Conservation (phyloP, 2,113 vertebrate species). For the Mobula birostris region DNA sequence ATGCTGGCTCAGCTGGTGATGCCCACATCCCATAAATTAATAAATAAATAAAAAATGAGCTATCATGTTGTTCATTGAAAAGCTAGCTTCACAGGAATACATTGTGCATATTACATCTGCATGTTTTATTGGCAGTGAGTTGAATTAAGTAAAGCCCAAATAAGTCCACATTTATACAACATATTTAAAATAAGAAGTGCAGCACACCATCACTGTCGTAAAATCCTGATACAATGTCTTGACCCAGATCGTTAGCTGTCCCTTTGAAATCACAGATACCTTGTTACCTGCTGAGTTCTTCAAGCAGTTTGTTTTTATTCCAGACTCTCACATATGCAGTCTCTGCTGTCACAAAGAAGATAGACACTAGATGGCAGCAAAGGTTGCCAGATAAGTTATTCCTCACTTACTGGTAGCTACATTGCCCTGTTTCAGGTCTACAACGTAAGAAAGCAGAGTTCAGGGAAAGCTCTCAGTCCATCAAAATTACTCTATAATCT, state of each 20-base stretch:
- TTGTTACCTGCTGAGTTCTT: too few species aligned
- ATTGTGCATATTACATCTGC: not conserved
- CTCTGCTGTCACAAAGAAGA: not conserved
- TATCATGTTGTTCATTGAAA: not conserved
- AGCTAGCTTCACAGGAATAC: not conserved
- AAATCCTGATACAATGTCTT: too few species aligned
- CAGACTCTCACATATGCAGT: too few species aligned
- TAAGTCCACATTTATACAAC: not conserved
- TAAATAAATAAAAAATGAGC: too few species aligned
- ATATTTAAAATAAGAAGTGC: not conserved
- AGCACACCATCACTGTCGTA: not conserved
- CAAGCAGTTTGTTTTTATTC: too few species aligned
- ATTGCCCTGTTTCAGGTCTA: not conserved
- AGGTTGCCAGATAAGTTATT: not conserved
- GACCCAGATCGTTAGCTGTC: too few species aligned
- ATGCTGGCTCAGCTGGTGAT: too few species aligned
- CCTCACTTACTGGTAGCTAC: too few species aligned
- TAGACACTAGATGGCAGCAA: conserved; percentile 34
- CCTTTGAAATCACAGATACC: too few species aligned
- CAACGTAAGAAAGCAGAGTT: too few species aligned
- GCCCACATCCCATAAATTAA: too few species aligned
- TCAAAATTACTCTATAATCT: not conserved
- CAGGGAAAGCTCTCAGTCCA: not conserved
- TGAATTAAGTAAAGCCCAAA: not conserved
- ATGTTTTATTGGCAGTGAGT: not conserved